Base-by-base conservation (phyloP, 2,888 invertebrate species). In the Schizotus pectinicornis region DNA sequence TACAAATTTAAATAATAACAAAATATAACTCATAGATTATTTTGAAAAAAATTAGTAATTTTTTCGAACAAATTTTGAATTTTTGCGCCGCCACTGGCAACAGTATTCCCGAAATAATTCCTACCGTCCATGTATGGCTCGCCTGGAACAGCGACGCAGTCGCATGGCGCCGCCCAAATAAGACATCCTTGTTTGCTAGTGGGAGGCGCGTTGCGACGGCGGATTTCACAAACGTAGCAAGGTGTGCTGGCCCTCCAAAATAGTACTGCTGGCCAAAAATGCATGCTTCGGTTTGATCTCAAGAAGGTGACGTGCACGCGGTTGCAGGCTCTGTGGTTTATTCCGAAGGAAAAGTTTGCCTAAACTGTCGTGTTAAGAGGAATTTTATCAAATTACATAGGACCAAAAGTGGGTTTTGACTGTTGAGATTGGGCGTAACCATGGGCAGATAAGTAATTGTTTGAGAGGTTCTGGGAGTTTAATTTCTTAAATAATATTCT, bases 91-190 rank as follows among this genome's bases (percentile, higher is more conserved):
- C 52, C 59, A 56, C 58, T 72, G 69, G 42, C 34, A 68, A 65
- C 64, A 61, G 69, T 61, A 22, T 62, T 64, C 73, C 73, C 64
- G 69, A 76, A 76, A 76, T 76, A 76, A 72, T 75, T 71, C 73
- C 72, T 71, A 76, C 74, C 75, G 70, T 73, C 79, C 79, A 78
- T 79, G 77, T 78, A 79, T 78, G 79, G 79, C 64, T 72, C 71
- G 79, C 74, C 68, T 69, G 65, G 69, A 67, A 72, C 69, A 71
- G 72, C 75, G 78, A 78, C 78, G 77, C 78, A 77, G 77, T 68
- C 73, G 74, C 74, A 72, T 63, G 71, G 72, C 74, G 75, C 77
- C 78, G 73, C 73, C 79, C 77, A 78, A 79, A 79, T 78, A 79
- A 78, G 78, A 75, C 74, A 76, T 69, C 63, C 62, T 54, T 57